These are phyloP conservation scores for Coptodon bakossiorum DNA, from an alignment of 2,113 vertebrate genomes.

Conservation along the genomic window DNA sequence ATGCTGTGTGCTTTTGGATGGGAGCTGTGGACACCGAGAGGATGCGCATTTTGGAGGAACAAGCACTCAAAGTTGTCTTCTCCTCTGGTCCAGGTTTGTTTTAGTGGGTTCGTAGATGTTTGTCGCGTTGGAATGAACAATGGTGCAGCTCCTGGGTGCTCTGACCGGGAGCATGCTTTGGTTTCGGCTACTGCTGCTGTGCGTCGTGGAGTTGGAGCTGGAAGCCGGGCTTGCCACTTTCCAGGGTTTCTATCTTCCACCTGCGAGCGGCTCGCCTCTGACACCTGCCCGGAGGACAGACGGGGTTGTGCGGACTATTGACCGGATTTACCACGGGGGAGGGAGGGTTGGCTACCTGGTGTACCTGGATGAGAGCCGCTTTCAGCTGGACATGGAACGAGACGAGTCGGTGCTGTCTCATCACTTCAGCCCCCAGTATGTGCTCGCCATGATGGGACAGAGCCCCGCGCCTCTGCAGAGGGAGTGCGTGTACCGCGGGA, in stretches of 20 bases:
- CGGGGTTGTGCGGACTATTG: conserved; percentile 80
- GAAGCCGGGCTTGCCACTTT: conserved; percentile 31
- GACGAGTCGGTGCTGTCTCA: conserved; percentile 72
- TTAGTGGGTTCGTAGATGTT: conserved; percentile 43
- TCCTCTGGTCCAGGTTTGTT: background rate
- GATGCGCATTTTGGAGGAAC: conserved; percentile 55
- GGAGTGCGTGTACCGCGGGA: conserved; percentile 84
- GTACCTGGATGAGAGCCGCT: conserved; percentile 80
- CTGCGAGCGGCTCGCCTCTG: conserved; percentile 58
- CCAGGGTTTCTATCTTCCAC: conserved; percentile 60
- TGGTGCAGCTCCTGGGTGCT: conserved; percentile 47
- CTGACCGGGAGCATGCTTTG: conserved; percentile 42
- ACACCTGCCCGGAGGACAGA: conserved; percentile 68
- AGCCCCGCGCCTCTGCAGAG: conserved; percentile 40
- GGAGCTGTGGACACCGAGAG: conserved; percentile 38
- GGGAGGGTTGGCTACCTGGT: conserved; percentile 87
- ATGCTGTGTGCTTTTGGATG: conserved; percentile 28
- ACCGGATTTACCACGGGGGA: conserved; percentile 84
- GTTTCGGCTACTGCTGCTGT: conserved; percentile 56
- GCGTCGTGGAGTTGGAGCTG: conserved; percentile 35
- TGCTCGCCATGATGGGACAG: conserved; percentile 50
- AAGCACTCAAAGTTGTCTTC: conserved; percentile 20
- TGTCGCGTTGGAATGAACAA: conserved; percentile 48
- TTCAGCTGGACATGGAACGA: conserved; percentile 87
- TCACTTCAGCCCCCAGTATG: conserved; percentile 58